Evolutionary conservation across 2,888 invertebrate genomes (phyloP).

Genomic region (Chamaedrilus cognettii): DNA sequence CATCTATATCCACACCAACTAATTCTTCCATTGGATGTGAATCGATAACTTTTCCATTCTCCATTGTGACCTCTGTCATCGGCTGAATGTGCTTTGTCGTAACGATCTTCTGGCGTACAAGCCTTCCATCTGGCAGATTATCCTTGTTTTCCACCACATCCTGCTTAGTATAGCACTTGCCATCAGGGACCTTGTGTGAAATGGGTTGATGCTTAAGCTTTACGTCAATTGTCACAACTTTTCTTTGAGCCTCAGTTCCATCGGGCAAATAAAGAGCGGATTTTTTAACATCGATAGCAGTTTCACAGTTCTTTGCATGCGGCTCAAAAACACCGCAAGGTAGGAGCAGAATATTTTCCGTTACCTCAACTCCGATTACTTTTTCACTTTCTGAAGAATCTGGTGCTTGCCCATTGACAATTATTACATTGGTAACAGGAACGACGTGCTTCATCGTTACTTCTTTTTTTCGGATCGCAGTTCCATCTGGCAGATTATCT

Average conservation of each 20-base stretch:
- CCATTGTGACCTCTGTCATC: background rate
- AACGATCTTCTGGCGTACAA: slow-evolving; percentile 1
- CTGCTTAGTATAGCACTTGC: background rate
- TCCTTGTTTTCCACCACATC: slow-evolving; percentile 11
- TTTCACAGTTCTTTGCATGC: slow-evolving; percentile 22
- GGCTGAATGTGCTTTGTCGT: slow-evolving; percentile 11
- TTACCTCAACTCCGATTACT: slow-evolving; percentile 3
- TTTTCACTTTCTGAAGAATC: slow-evolving; percentile 8
- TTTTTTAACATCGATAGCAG: slow-evolving; percentile 14
- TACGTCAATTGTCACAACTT: slow-evolving; percentile 7
- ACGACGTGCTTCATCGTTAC: slow-evolving; percentile 13
- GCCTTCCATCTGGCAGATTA: slow-evolving; percentile 2
- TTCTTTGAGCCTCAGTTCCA: slow-evolving; percentile 11
- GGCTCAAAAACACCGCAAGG: slow-evolving; percentile 23
- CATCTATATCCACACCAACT: slow-evolving; percentile 15
- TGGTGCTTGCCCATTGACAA: slow-evolving; percentile 15
- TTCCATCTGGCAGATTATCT: slow-evolving; percentile 12
- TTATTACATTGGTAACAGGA: slow-evolving; percentile 17
- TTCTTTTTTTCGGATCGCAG: slow-evolving; percentile 14
- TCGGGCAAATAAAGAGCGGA: slow-evolving; percentile 3
- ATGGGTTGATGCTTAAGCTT: slow-evolving; percentile 10
- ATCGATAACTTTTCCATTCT: slow-evolving; percentile 1
- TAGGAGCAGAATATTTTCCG: slow-evolving; percentile 18
- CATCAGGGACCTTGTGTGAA: slow-evolving; percentile 5
- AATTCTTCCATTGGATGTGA: slow-evolving; percentile 6